phyloP scores from a whole-genome alignment of 2,888 invertebrate genomes.

The Eupithecia centaureata region DNA sequence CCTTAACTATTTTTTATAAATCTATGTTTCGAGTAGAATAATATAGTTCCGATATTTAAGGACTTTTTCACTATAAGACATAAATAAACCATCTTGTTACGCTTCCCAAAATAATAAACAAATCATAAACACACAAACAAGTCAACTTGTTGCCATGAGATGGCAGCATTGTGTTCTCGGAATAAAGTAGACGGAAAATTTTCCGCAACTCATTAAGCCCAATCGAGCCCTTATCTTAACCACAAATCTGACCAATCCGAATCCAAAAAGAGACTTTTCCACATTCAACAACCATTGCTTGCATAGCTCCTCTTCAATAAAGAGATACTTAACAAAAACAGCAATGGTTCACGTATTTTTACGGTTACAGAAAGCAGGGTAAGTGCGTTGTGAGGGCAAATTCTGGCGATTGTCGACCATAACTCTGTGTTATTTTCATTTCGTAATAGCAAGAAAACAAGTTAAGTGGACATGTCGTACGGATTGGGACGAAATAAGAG shows the following conservation, averaged over 20 bases:
- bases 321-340: background rate
- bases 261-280: background rate
- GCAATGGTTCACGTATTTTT: conserved; percentile 9
- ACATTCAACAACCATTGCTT: conserved; percentile 19
- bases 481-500: conserved; percentile 36
- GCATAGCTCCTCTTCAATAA: background rate
- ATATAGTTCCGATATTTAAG: background rate
- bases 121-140: conserved; percentile 1
- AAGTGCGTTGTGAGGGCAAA: conserved; percentile 31
- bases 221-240: conserved; percentile 43
- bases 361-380: conserved; percentile 14
- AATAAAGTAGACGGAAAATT: conserved; percentile 44
- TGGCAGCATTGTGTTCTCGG: conserved; percentile 10
- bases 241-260: conserved; percentile 23
- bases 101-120: background rate
- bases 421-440: conserved; percentile 43
- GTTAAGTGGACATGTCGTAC: conserved; percentile 41
- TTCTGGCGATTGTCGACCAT: conserved; percentile 38
- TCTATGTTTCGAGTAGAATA: too few relatives aligned
- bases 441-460: conserved; percentile 46
- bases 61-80: too few relatives aligned
- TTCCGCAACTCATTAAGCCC: conserved; percentile 43
- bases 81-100: too few relatives aligned
- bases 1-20: too few relatives aligned
- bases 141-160: conserved; percentile 11